These are phyloP conservation scores for Ptilonorhynchus violaceus DNA, from an alignment of 2,113 vertebrate species.

Conservation along the genomic window DNA sequence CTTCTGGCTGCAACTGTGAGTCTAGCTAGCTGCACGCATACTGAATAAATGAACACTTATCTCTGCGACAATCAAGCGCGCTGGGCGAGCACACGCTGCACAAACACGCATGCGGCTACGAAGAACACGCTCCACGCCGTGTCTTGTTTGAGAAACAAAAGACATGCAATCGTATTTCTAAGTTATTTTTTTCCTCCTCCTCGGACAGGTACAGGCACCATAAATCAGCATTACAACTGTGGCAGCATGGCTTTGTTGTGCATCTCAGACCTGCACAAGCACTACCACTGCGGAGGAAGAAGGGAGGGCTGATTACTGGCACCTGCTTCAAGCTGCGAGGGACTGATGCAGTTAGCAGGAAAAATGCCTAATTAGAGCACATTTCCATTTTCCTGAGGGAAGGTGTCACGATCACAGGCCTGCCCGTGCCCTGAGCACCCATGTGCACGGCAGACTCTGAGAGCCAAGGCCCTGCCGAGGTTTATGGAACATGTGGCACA, in stretches of 20 bases:
- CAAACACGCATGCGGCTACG: neutral
- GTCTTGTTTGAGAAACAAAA: neutral
- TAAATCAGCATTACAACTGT: neutral
- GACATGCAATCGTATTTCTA: neutral
- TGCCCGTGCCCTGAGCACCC: neutral
- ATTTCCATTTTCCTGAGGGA: constrained; percentile 5
- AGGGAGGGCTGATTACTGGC: neutral
- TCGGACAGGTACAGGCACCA: neutral
- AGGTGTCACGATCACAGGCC: neutral
- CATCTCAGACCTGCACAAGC: neutral
- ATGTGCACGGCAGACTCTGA: neutral
- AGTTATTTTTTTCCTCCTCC: neutral
- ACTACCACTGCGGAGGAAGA: neutral
- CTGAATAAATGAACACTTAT: neutral
- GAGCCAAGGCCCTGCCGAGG: neutral
- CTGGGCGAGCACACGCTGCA: neutral
- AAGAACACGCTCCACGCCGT: neutral
- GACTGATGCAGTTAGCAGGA: neutral
- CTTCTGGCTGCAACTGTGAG: neutral
- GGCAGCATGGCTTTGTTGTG: neutral
- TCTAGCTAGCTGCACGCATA: neutral
- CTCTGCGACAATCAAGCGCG: neutral
- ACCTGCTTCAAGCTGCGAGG: neutral
- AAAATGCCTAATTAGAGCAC: neutral
- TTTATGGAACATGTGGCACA: neutral